Conservation (phyloP, 2,797 vertebrate genomes). For the Cacajao melanocephalus region DNA sequence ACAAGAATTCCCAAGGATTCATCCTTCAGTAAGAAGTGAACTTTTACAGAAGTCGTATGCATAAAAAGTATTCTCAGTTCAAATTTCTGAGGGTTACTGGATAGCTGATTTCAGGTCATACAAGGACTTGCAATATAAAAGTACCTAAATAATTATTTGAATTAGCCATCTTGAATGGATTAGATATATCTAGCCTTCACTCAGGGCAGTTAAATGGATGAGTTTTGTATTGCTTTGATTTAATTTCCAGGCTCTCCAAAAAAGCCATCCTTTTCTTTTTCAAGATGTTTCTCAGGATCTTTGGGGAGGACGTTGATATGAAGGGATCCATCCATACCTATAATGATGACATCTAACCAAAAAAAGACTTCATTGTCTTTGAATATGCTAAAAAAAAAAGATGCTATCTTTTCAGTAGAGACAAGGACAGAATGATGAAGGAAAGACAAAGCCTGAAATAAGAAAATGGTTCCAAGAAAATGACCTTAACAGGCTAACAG, state of each 20-base stretch:
- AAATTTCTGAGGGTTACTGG: background rate
- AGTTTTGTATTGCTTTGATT: conserved; percentile 41
- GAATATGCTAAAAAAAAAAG: background rate
- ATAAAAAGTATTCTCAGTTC: conserved; percentile 9
- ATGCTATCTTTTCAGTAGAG: conserved; percentile 29
- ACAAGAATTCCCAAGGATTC: conserved; percentile 28
- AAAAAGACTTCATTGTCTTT: conserved; percentile 22
- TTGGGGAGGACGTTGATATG: conserved; percentile 31
- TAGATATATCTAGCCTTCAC: background rate
- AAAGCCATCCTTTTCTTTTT: background rate
- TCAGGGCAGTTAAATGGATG: background rate
- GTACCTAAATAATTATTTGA: background rate
- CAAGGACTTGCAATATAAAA: background rate
- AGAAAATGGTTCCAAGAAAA: conserved; percentile 60
- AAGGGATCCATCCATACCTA: background rate
- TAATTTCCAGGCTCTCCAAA: background rate
- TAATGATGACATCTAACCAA: conserved; percentile 11
- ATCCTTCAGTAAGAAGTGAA: conserved; percentile 9
- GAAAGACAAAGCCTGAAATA: conserved; percentile 4
- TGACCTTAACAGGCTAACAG: conserved; percentile 55
- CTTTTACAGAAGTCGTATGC: background rate
- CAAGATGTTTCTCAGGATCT: conserved; percentile 42
- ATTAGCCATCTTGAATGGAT: background rate
- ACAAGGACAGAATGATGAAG: conserved; percentile 33
- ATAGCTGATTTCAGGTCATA: background rate